These are phyloP conservation scores for Eilema depressum DNA, from an alignment of 2,888 invertebrate species.

Conservation along the genomic window DNA sequence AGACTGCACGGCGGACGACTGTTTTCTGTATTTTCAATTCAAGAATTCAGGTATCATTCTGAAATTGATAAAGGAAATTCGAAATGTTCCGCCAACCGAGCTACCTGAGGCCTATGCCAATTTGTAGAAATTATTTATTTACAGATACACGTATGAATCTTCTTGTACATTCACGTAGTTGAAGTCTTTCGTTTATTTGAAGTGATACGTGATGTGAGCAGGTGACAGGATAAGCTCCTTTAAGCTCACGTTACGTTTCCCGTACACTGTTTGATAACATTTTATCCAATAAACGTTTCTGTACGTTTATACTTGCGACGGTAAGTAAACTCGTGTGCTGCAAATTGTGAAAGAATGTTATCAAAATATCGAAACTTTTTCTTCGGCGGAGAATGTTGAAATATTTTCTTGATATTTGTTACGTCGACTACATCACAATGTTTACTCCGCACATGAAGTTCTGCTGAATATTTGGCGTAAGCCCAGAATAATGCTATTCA, in stretches of 20 bases:
- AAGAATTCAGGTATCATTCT: neutral
- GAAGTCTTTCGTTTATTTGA: too few relatives aligned
- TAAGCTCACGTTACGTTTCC: neutral
- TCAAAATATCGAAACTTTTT: neutral
- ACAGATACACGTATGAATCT: neutral
- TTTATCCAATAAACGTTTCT: neutral
- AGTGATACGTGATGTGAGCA: neutral
- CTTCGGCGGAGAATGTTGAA: neutral
- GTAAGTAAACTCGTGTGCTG: neutral
- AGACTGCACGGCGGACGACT: neutral
- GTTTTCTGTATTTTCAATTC: neutral
- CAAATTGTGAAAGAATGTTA: neutral
- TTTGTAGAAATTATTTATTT: neutral
- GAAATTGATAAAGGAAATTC: neutral
- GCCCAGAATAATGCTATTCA: constrained; percentile 40
- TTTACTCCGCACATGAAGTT: constrained; percentile 23
- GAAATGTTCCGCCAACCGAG: too few relatives aligned
- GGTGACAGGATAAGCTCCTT: neutral
- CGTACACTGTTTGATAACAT: neutral
- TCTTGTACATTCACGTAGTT: too few relatives aligned
- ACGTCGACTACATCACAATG: constrained; percentile 1
- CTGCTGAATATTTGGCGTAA: constrained; percentile 36
- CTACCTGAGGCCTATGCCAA: neutral
- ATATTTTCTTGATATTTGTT: neutral
- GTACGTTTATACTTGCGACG: neutral